Evolutionary conservation across 2,797 vertebrate species (phyloP).

Genomic region (Mus spretus): DNA sequence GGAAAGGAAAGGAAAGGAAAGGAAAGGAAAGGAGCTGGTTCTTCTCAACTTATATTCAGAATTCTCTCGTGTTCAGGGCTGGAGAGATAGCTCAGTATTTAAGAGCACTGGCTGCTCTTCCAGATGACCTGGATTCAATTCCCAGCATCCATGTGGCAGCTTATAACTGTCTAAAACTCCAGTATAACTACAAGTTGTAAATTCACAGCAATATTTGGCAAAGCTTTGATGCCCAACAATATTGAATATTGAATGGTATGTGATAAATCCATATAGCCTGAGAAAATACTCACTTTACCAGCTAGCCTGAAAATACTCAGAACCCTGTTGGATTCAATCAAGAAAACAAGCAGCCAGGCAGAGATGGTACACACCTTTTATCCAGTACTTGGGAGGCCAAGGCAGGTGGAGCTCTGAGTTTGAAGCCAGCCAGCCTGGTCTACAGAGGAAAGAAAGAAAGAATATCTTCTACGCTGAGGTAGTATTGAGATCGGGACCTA

Average conservation of each 20-base stretch:
- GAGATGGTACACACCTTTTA: background rate
- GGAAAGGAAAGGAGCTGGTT: background rate
- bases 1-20: too few species aligned
- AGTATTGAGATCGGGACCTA: background rate
- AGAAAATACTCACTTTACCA: background rate
- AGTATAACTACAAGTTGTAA: background rate
- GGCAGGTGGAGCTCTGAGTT: background rate
- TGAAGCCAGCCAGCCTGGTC: background rate
- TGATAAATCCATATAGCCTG: slow-evolving; percentile 25
- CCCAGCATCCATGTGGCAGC: background rate
- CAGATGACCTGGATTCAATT: background rate
- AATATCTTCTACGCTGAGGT: background rate
- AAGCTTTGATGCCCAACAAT: background rate
- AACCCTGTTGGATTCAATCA: background rate
- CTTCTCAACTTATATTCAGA: slow-evolving; percentile 5
- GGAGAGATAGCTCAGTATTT: background rate
- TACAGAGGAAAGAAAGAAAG: background rate
- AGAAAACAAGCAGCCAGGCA: background rate
- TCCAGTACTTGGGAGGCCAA: background rate
- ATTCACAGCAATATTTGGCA: background rate
- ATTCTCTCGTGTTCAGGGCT: background rate
- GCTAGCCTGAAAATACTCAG: background rate
- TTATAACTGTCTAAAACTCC: background rate
- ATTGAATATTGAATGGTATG: background rate
- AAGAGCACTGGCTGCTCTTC: background rate